A percentile compares a stretch with the other conserved stretches of the same genome.
Evolutionary conservation across 1,140 invertebrate genomes (phyloP).

Genomic region (Drosophila burlai): DNA sequence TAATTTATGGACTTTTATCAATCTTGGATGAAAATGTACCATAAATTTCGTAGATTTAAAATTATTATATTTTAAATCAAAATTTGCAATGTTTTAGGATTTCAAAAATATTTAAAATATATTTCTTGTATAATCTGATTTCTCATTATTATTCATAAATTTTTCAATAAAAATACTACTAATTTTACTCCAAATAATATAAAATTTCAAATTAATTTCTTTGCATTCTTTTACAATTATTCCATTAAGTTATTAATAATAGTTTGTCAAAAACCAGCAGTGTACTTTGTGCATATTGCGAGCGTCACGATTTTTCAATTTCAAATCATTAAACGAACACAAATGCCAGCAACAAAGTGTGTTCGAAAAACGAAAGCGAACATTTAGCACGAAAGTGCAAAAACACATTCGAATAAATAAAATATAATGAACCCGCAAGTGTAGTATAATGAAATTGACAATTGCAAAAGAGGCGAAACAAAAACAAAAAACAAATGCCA

Average conservation of each 20-base stretch:
- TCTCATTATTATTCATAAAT: background rate
- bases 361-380: constrained; percentile 25
- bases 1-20: too few relatives aligned
- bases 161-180: background rate
- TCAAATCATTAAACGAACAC: constrained; percentile 1
- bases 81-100: too few relatives aligned
- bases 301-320: constrained; percentile 31
- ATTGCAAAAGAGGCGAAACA: background rate
- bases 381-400: constrained; percentile 41
- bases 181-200: background rate
- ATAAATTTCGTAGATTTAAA: background rate
- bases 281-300: background rate
- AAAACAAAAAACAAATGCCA: background rate
- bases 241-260: too few relatives aligned
- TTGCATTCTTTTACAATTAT: too few relatives aligned
- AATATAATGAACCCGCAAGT: constrained; percentile 6
- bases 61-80: background rate
- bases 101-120: background rate
- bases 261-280: background rate
- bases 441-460: constrained; percentile 18
- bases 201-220: too few relatives aligned
- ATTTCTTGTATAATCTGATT: background rate
- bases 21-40: background rate
- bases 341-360: background rate
- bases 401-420: constrained; percentile 20